Evolutionary conservation across 2,797 vertebrate species (phyloP).

Genomic region (Sebastes steindachneri): DNA sequence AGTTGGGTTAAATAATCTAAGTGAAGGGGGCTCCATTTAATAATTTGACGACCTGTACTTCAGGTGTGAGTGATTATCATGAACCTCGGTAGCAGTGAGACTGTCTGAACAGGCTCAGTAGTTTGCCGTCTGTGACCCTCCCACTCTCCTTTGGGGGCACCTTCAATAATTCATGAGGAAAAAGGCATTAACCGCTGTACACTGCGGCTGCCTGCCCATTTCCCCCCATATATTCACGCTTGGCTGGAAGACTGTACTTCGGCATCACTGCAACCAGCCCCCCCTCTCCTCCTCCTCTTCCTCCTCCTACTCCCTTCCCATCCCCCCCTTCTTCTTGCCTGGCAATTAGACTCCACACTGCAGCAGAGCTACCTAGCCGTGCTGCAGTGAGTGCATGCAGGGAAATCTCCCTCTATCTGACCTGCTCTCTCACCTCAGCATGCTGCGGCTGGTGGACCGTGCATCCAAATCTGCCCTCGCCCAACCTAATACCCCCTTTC

Average conservation of each 20-base stretch:
- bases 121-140: constrained; percentile 40
- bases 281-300: constrained; percentile 42
- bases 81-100: constrained; percentile 15
- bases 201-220: constrained; percentile 49
- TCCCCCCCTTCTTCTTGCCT: constrained; percentile 58
- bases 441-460: constrained; percentile 24
- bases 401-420: constrained; percentile 58
- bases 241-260: constrained; percentile 70
- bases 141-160: constrained; percentile 55
- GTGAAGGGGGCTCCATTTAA: constrained; percentile 16
- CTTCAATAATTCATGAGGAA: constrained; percentile 77
- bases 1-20: background rate
- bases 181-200: constrained; percentile 62
- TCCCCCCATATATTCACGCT: constrained; percentile 29
- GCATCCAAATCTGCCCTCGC: constrained; percentile 34
- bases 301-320: constrained; percentile 49
- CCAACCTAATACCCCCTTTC: background rate
- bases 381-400: constrained; percentile 60
- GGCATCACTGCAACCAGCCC: constrained; percentile 72
- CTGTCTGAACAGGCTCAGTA: constrained; percentile 34
- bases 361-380: constrained; percentile 66
- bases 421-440: constrained; percentile 42
- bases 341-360: constrained; percentile 75
- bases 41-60: background rate
- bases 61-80: constrained; percentile 22